These are phyloP conservation scores for Oplegnathus fasciatus DNA, from an alignment of 2,113 vertebrate genomes.

Conservation along the genomic window DNA sequence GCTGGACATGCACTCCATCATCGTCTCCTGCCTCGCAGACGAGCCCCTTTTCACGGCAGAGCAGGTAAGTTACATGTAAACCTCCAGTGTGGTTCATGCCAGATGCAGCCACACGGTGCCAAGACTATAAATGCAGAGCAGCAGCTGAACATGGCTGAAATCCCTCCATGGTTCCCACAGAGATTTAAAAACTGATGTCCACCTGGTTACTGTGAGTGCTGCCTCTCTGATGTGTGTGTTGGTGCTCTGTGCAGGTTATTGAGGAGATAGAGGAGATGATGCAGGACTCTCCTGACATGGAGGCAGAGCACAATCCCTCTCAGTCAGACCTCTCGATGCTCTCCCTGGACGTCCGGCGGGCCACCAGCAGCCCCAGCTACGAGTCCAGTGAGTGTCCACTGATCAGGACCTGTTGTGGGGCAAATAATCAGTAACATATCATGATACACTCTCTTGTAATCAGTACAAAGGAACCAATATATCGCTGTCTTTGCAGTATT, in stretches of 20 bases:
- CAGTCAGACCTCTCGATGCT: slow-evolving; percentile 90
- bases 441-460: background rate
- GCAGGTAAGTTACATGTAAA: slow-evolving; percentile 85
- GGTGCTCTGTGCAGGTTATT: slow-evolving; percentile 88
- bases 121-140: slow-evolving; percentile 8
- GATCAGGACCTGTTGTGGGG: background rate
- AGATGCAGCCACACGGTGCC: background rate
- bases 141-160: slow-evolving; percentile 35
- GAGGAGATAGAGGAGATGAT: slow-evolving; percentile 99
- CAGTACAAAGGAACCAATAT: background rate
- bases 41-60: slow-evolving; percentile 97
- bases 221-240: slow-evolving; percentile 10
- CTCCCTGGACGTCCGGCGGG: slow-evolving; percentile 89
- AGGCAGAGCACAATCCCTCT: slow-evolving; percentile 86
- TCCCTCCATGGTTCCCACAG: background rate
- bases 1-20: slow-evolving; percentile 97
- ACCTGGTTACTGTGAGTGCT: background rate
- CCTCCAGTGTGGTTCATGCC: background rate
- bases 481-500: background rate
- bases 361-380: slow-evolving; percentile 85
- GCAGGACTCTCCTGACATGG: slow-evolving; percentile 94
- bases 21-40: slow-evolving; percentile 92
- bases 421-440: background rate
- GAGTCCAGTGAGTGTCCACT: slow-evolving; percentile 89
- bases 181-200: slow-evolving; percentile 1